These are phyloP conservation scores for Desmophyllum pertusum DNA, from an alignment of 92 coral and sea anemone genomes.

Conservation along the genomic window DNA sequence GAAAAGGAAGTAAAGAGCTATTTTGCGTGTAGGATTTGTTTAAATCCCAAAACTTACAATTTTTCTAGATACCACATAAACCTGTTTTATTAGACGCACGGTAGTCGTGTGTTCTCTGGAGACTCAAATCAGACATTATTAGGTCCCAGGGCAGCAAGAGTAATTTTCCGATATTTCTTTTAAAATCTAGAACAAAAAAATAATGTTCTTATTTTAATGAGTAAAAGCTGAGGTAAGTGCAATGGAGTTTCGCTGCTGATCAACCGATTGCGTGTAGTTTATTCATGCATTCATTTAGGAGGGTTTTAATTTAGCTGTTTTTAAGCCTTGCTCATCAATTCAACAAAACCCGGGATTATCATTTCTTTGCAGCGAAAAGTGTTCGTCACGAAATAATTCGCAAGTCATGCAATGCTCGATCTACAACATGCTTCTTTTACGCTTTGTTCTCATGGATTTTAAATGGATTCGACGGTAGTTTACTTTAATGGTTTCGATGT, in stretches of 20 bases:
- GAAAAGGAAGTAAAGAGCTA: neutral
- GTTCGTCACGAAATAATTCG: neutral
- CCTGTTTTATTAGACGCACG: neutral
- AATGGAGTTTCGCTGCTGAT: slow-evolving; percentile 7
- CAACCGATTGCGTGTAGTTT: slow-evolving; percentile 37
- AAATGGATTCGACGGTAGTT: neutral
- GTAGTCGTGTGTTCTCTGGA: neutral
- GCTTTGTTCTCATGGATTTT: no score
- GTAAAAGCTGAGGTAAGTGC: slow-evolving; percentile 42
- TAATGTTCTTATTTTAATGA: slow-evolving; percentile 3
- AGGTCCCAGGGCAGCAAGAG: neutral
- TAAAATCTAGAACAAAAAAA: neutral
- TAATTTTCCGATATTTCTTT: neutral
- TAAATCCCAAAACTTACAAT: neutral
- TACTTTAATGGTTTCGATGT: neutral
- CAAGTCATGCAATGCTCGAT: neutral
- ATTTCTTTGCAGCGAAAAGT: neutral
- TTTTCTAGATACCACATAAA: neutral
- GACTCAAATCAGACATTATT: neutral
- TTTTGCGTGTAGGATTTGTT: neutral
- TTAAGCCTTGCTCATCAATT: slow-evolving; percentile 14
- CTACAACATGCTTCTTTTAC: no score
- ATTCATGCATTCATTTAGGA: slow-evolving; percentile 29
- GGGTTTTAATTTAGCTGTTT: slow-evolving; percentile 16
- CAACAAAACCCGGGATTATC: slow-evolving; percentile 13